Evolutionary conservation across 2,113 vertebrate species (phyloP).

Genomic region (Bufo bufo): DNA sequence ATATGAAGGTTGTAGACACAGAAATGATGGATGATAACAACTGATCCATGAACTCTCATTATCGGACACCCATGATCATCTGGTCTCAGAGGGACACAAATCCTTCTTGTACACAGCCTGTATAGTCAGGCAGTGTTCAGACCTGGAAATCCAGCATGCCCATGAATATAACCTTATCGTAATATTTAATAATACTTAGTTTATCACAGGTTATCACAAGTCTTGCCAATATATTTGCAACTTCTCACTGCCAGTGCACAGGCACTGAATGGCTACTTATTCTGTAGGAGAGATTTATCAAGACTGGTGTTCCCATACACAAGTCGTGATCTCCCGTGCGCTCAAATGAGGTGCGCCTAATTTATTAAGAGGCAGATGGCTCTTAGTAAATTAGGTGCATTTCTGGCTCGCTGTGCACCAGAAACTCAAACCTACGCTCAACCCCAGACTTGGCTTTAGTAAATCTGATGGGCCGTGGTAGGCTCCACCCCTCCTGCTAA

Average conservation of each 20-base stretch:
- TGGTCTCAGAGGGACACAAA: neutral
- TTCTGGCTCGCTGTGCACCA: no score
- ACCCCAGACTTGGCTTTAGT: no score
- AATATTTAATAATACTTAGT: neutral
- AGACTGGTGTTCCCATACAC: no score
- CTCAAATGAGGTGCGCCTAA: no score
- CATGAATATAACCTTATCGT: neutral
- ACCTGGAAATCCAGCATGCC: neutral
- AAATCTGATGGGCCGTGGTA: no score
- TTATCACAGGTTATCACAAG: neutral
- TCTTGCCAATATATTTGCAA: neutral
- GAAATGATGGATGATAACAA: neutral
- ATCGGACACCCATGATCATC: neutral
- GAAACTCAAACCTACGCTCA: no score
- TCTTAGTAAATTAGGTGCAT: no score
- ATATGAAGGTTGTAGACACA: no score
- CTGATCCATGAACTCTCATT: neutral
- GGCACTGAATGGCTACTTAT: neutral
- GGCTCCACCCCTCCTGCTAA: no score
- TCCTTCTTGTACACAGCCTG: neutral
- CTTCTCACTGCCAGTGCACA: neutral
- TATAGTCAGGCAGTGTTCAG: neutral
- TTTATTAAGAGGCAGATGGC: no score
- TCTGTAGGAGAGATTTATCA: no score
- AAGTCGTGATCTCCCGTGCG: no score